Base-by-base conservation (phyloP, 2,113 vertebrate genomes). In the Anas platyrhynchos region DNA sequence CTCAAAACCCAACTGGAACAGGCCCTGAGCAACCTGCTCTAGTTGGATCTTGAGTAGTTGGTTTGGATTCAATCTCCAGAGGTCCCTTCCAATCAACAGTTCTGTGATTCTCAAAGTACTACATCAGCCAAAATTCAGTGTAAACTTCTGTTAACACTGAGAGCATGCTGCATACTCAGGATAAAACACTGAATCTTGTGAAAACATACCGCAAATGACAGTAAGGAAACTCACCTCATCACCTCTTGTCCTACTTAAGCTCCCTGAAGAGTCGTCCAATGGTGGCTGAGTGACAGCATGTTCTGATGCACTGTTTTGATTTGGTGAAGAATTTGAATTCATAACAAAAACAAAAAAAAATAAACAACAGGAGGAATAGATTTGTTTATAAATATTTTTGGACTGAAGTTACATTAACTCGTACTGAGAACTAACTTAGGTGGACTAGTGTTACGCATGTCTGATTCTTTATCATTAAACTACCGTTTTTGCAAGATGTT, bases 161-260 rank as follows among this genome's bases (percentile, higher is more conserved):
- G 15, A 75, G 32, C 25, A 69, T n/a, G 66, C 14, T 67, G 78
- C 27, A 41, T 22, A 27, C 21, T 63, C 26, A 46, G 34, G 27
- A 69, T 59, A 58, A 85, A 69, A 52, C 9, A 69, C 0, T 5
- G 9, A 27, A 31, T 41, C 13, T 55, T 62, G 7, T 52, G 18
- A 26, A 66, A 93, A 91, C 61, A 72, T 3, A n/a, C 0, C 22
- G 16, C 55, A 27, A 76, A 56, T 20, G 16, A 76, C 46, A 72
- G 7, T 1, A 59, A 74, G 48, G 91, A 88, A 71, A 83, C 97
- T 97, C 96, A 98, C 98, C 98, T 98, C 98, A 94, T 98, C 98
- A 0, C 91, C 95, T 97, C 96, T 97, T 93, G 98, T 93, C 72
- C 97, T 97, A 78, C 86, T 95, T 29, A 97, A 68, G 96, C 5